These are phyloP conservation scores for Hystrix brachyura DNA, from an alignment of 2,113 vertebrate genomes.

Conservation along the genomic window DNA sequence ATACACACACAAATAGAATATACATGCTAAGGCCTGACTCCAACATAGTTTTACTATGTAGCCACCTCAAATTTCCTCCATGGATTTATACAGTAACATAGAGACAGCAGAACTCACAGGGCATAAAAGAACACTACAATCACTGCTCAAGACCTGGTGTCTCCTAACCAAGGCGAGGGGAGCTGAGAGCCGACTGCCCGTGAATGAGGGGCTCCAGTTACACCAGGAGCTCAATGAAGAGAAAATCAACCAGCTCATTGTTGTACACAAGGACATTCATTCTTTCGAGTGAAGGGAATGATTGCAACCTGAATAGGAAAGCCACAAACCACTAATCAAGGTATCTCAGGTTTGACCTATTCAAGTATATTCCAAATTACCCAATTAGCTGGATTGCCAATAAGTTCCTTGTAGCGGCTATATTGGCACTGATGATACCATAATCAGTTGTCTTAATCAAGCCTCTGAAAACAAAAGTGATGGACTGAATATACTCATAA, in stretches of 20 bases:
- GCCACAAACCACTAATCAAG: slow-evolving; percentile 77
- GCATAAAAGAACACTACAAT: slow-evolving; percentile 31
- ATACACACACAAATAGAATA: background rate
- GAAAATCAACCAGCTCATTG: slow-evolving; percentile 77
- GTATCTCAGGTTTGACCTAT: slow-evolving; percentile 77
- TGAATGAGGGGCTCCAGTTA: slow-evolving; percentile 70
- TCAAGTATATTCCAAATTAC: slow-evolving; percentile 77
- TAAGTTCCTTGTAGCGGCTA: slow-evolving; percentile 67
- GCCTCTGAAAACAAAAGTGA: slow-evolving; percentile 79
- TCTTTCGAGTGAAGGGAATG: slow-evolving; percentile 64
- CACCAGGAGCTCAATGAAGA: slow-evolving; percentile 70
- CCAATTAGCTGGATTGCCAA: slow-evolving; percentile 65
- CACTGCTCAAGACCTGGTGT: slow-evolving; percentile 47
- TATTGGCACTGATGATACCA: slow-evolving; percentile 66
- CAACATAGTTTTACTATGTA: slow-evolving; percentile 30
- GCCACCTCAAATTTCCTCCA: slow-evolving; percentile 74
- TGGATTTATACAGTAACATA: slow-evolving; percentile 52
- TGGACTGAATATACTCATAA: slow-evolving; percentile 50
- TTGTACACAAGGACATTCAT: slow-evolving; percentile 71
- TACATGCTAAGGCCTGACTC: slow-evolving; percentile 53
- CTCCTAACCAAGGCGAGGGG: slow-evolving; percentile 36
- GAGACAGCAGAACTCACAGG: slow-evolving; percentile 63
- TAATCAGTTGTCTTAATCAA: slow-evolving; percentile 80
- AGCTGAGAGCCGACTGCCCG: slow-evolving; percentile 23
- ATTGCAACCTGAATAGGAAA: slow-evolving; percentile 69